phyloP scores from a whole-genome alignment of 2,888 invertebrate genomes.

The Panorpa germanica region DNA sequence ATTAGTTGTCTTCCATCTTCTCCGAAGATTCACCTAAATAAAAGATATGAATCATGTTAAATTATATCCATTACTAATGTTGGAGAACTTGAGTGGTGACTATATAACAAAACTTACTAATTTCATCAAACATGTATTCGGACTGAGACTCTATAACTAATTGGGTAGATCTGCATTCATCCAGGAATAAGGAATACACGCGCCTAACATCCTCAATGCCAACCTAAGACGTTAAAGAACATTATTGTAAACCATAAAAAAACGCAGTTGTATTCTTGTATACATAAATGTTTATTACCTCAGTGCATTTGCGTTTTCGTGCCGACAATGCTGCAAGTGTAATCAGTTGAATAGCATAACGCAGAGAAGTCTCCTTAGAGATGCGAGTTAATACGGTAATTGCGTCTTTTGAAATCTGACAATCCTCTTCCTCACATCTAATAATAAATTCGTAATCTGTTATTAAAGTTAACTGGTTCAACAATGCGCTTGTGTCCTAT shows the following conservation, averaged over 20 bases:
- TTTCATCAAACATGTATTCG: conserved; percentile 82
- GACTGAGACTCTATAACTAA: conserved; percentile 91
- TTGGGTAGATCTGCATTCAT: conserved; percentile 83
- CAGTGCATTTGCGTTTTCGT: conserved; percentile 67
- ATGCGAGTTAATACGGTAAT: conserved; percentile 80
- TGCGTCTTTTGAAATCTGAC: conserved; percentile 83
- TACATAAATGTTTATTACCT: conserved; percentile 29
- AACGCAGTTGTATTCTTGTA: conserved; percentile 12
- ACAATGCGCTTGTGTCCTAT: conserved; percentile 5
- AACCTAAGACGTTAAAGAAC: conserved; percentile 27
- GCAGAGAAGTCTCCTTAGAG: conserved; percentile 79
- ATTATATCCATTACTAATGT: too few species aligned
- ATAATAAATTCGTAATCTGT: conserved; percentile 6
- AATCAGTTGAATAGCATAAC: conserved; percentile 95
- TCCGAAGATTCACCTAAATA: too few species aligned
- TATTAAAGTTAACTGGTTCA: conserved; percentile 5
- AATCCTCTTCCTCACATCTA: conserved; percentile 95
- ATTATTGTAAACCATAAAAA: conserved; percentile 7
- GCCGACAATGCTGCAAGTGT: conserved; percentile 92
- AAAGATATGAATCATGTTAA: too few species aligned
- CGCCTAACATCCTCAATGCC: conserved; percentile 84
- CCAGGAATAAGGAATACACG: conserved; percentile 86
- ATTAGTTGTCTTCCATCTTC: too few species aligned
- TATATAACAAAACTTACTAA: too few species aligned
- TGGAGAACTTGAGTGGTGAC: too few species aligned